Evolutionary conservation across 2,888 invertebrate species (phyloP), one percentile per base, ranked within the genome.

Genomic region (Melanchra persicariae): DNA sequence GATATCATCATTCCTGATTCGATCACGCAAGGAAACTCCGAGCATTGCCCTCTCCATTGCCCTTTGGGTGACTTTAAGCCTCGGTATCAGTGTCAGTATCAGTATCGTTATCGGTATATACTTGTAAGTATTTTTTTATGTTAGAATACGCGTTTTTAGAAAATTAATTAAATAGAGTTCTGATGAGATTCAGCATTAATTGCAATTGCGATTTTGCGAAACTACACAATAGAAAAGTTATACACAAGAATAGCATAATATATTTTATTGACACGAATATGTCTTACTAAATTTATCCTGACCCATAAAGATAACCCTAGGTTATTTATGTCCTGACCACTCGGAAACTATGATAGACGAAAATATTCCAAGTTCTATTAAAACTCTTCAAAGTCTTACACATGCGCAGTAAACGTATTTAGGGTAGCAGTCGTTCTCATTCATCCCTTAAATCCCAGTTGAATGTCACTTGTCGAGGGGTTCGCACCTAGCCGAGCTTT

Each of bases 361-460:
- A 52, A 70, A 43, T 55, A 65, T 54, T 51, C 9, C 30, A 62
- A 77, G 62, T 62, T 58, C 26, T 47, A 65, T 66, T 70, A 62
- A 71, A 82, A 82, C 78, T 80, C 72, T 81, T 82, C 58, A 82
- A 92, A 91, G 84, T 92, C 91, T 85, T 62, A 74, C 82, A 88
- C 95, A 92, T 94, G 95, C 95, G 94, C 91, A 87, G 77, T 75
- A 80, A 80, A 84, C 70, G 65, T 76, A 75, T 84, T 79, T 76
- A 77, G 87, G 86, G 87, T 84, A 70, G 82, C 63, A 84, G 82
- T 68, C 75, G 77, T 88, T 74, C 67, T 86, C 89, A 90, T 92
- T 92, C 91, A 93, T 89, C 91, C 91, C 91, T 84, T 83, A 82
- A 84, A 83, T 78, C 83, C 74, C 91, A 94, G 94, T 94, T 87